Conservation (phyloP, 1,140 invertebrate species). For the Psix sp. region DNA sequence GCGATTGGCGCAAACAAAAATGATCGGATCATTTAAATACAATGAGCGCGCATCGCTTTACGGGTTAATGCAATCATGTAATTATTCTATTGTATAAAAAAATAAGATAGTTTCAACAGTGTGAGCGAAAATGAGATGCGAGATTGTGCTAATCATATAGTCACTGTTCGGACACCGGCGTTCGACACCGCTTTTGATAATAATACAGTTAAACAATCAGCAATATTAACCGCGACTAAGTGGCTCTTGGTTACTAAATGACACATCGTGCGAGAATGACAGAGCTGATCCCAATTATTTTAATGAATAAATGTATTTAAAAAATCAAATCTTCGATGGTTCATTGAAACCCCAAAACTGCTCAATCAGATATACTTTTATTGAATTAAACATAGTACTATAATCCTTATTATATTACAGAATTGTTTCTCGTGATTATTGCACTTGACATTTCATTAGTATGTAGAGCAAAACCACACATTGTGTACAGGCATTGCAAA, state of each 20-base stretch:
- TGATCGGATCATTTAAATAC: conserved; percentile 36
- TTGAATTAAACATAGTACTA: conserved; percentile 43
- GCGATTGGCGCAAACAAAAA: conserved; percentile 25
- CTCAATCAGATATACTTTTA: conserved; percentile 44
- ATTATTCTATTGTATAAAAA: conserved; percentile 55
- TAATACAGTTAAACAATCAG: too few species aligned
- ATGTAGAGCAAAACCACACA: background rate
- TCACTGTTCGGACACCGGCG: too few species aligned
- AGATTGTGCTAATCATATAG: conserved; percentile 31
- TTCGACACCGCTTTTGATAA: too few species aligned
- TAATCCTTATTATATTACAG: conserved; percentile 46
- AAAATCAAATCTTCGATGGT: conserved; percentile 1
- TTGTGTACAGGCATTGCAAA: too few species aligned
- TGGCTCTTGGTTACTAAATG: conserved; percentile 28
- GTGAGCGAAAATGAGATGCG: conserved; percentile 16
- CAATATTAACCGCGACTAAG: conserved; percentile 34
- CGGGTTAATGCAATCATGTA: conserved; percentile 57
- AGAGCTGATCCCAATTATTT: conserved; percentile 20
- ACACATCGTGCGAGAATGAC: conserved; percentile 12
- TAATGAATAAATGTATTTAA: conserved; percentile 44
- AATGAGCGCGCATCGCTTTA: conserved; percentile 30
- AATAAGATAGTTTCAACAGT: conserved; percentile 34
- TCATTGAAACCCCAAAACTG: background rate
- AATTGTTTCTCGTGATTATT: conserved; percentile 45
- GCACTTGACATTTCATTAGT: conserved; percentile 49